Evolutionary conservation across 2,797 vertebrate genomes (phyloP), one percentile per base, ranked within the genome.

Genomic region (Cheirogaleus major): DNA sequence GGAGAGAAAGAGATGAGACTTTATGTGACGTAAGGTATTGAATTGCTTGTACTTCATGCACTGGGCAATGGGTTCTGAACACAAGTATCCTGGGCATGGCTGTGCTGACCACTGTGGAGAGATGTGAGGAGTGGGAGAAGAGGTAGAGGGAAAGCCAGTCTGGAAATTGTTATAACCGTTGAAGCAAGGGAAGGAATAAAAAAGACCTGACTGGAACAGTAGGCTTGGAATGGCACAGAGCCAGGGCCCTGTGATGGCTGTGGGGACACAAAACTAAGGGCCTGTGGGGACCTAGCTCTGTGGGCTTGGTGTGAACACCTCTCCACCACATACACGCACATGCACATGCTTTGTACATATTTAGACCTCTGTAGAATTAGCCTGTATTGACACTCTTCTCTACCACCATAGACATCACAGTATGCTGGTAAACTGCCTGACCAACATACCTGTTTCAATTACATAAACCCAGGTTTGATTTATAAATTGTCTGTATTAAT

Each of bases 381-480:
- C 55, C 38, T 72, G 57, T 73, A 0, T 50, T 35, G 45, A 18
- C 35, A 45, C n/a, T 67, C 22, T 65, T 23, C 18, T 9, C 23
- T 5, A 23, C 38, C 43, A 76, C 43, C 41, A 3, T 4, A 86
- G 93, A 61, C 32, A 14, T 17, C 32, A 50, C 27, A 18, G 23
- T 22, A 9, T 35, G 22, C 18, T 38, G 59, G 65, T 70, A 65
- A 41, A 79, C 30, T 84, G 25, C 76, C 61, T 85, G 52, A 63
- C 65, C 63, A 2, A 5, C 41, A 76, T 35, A 57, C 30, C 27
- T 65, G 6, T 55, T 93, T 57, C 35, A 25, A 1, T 88, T 30
- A 25, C 17, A 22, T n/a, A 38, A 76, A 63, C 32, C 63, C 76
- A 76, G 38, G 7, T 78, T 75, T 78, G 81, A 55, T 86, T 89